phyloP scores from a whole-genome alignment of 2,113 vertebrate species.

The Otolemur garnettii region DNA sequence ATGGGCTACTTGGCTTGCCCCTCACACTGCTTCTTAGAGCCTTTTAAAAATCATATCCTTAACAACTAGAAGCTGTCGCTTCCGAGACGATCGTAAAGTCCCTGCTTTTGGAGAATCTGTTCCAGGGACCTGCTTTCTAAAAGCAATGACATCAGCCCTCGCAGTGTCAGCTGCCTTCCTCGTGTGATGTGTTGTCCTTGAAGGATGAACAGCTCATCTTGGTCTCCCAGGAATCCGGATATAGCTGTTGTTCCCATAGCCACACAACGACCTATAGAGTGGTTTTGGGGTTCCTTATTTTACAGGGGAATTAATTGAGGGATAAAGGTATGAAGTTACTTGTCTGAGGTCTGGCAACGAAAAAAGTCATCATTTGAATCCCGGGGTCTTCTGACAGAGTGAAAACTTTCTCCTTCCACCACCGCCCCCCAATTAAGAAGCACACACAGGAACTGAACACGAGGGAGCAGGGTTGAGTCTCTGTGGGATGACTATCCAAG shows the following conservation, averaged over 20 bases:
- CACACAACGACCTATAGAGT: neutral
- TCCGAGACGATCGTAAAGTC: neutral
- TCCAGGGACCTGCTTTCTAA: neutral
- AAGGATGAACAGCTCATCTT: neutral
- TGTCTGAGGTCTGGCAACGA: neutral
- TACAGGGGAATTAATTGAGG: constrained; percentile 4
- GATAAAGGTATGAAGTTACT: constrained; percentile 2
- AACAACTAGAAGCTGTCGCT: neutral
- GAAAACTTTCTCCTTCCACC: neutral
- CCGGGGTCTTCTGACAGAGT: neutral
- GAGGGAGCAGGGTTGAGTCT: neutral
- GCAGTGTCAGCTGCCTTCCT: neutral
- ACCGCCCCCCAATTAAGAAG: accelerated
- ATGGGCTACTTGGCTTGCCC: accelerated
- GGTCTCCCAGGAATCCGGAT: neutral
- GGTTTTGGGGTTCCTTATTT: neutral
- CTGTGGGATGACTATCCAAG: neutral
- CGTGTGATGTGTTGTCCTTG: neutral
- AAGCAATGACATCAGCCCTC: neutral
- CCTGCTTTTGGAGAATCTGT: neutral
- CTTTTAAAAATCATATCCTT: neutral
- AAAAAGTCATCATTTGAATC: neutral
- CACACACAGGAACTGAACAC: accelerated
- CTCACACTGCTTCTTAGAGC: neutral
- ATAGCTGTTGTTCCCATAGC: neutral